Conservation (phyloP, 2,797 vertebrate genomes). For the Telmatherina bonti region DNA sequence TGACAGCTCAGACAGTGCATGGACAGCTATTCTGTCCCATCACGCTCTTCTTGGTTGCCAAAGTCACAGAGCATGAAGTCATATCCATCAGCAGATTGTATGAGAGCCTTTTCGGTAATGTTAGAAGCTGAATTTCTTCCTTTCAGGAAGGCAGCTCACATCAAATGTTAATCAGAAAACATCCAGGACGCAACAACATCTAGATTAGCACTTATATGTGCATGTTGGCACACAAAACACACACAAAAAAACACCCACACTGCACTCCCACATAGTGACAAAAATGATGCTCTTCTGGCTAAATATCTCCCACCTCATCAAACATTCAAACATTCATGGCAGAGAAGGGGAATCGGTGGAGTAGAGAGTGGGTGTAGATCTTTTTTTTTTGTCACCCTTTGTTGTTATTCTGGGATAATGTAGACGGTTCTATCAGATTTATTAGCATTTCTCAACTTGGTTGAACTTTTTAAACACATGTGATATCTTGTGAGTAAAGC, state of each 20-base stretch:
- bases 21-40: slow-evolving; percentile 24
- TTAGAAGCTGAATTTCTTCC: slow-evolving; percentile 25
- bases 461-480: slow-evolving; percentile 10
- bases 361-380: slow-evolving; percentile 24
- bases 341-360: slow-evolving; percentile 42
- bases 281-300: slow-evolving; percentile 49
- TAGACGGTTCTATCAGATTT: slow-evolving; percentile 25
- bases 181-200: slow-evolving; percentile 39
- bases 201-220: slow-evolving; percentile 46
- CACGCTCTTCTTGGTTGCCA: slow-evolving; percentile 9
- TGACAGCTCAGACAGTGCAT: slow-evolving; percentile 42
- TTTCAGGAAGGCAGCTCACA: slow-evolving; percentile 16
- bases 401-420: slow-evolving; percentile 37
- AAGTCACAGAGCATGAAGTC: slow-evolving; percentile 24
- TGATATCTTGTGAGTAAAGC: neutral
- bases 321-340: slow-evolving; percentile 69
- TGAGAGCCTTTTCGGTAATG: slow-evolving; percentile 12
- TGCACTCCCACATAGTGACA: slow-evolving; percentile 30
- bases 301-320: slow-evolving; percentile 70
- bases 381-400: slow-evolving; percentile 38
- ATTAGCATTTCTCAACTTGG: slow-evolving; percentile 24
- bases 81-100: slow-evolving; percentile 18
- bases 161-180: slow-evolving; percentile 38
- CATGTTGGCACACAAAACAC: slow-evolving; percentile 22
- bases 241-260: slow-evolving; percentile 10